Evolutionary conservation across 2,797 vertebrate species (phyloP), one percentile per base, ranked within the genome.

Genomic region (Smutsia gigantea): DNA sequence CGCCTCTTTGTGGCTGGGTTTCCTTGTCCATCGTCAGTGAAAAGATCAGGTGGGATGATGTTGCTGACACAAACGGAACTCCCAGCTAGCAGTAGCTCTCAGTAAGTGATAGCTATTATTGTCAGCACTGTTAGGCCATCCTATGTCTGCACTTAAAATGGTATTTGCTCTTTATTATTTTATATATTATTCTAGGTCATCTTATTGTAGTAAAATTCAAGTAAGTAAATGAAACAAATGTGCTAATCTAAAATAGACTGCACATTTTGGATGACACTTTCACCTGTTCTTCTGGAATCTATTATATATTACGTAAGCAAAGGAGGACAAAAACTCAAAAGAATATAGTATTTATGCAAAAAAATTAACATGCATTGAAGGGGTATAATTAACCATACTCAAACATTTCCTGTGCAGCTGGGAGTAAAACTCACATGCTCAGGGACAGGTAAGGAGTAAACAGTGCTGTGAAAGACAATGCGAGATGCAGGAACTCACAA

Each of bases 181-280:
- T 25, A 11, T n/a, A 27, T 15, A n/a, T 68, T 17, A n/a, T n/a
- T 71, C 77, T 19, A 88, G 42, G 55, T 27, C 31, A 71, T 83
- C 63, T 79, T 17, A 59, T 92, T 69, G 23, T 23, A 87, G 53
- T n/a, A 66, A 46, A 83, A 78, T 94, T 96, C 69, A 90, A 7
- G 25, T 23, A 13, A 78, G 75, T 82, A 55, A 23, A 46, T 46
- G 27, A 87, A 95, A 92, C 59, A 64, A 81, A 57, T n/a, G n/a
- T 49, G 12, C 18, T 72, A 4, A 84, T 63, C 31, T 72, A 34
- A 23, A 93, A 55, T 10, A 64, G 55, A 2, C 42, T 4, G 12
- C 14, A 11, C 4, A 2, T 72, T 75, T 81, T 18, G 3, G n/a
- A 51, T 10, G 37, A 10, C 4, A 27, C 0, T 11, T 57, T 79